These are phyloP conservation scores for Drosophila fungiperda DNA, from an alignment of 2,888 invertebrate species.

Conservation along the genomic window DNA sequence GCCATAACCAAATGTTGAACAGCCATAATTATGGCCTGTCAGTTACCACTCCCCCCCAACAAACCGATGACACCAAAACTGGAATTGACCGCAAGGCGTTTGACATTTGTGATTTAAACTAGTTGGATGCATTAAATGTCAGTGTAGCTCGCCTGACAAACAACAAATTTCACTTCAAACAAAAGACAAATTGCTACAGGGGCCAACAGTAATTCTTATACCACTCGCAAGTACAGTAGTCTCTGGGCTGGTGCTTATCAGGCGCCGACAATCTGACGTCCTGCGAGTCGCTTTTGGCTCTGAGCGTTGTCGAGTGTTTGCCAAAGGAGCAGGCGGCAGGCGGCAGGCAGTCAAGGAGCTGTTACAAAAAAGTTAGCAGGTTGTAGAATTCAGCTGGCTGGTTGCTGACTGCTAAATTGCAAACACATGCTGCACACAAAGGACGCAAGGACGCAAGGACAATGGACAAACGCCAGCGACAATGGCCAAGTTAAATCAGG, in stretches of 20 bases:
- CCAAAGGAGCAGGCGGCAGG: conserved; percentile 44
- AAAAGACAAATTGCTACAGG: conserved; percentile 78
- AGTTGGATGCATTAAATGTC: conserved; percentile 64
- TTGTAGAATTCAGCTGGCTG: conserved; percentile 67
- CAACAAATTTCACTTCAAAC: conserved; percentile 79
- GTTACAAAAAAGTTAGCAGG: conserved; percentile 34
- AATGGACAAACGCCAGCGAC: conserved; percentile 57
- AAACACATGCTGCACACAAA: conserved; percentile 72
- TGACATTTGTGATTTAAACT: conserved; percentile 54
- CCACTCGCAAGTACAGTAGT: neutral
- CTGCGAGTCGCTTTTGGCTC: conserved; percentile 44
- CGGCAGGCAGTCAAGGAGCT: neutral
- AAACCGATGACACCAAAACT: conserved; percentile 1
- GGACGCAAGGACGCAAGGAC: conserved; percentile 8
- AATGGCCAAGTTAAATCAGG: conserved; percentile 80
- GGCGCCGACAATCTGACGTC: conserved; percentile 58
- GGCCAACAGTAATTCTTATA: conserved; percentile 29
- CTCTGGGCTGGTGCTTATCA: conserved; percentile 44
- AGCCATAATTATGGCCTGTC: conserved; percentile 64
- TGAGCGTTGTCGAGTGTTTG: conserved; percentile 75
- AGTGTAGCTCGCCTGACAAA: conserved; percentile 61
- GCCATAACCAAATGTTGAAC: conserved; percentile 59
- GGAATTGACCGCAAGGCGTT: conserved; percentile 36
- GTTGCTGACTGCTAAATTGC: conserved; percentile 79
- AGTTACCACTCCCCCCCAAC: neutral